Conservation (phyloP, 2,797 vertebrate genomes). For the Micropoecilia bifurca region DNA sequence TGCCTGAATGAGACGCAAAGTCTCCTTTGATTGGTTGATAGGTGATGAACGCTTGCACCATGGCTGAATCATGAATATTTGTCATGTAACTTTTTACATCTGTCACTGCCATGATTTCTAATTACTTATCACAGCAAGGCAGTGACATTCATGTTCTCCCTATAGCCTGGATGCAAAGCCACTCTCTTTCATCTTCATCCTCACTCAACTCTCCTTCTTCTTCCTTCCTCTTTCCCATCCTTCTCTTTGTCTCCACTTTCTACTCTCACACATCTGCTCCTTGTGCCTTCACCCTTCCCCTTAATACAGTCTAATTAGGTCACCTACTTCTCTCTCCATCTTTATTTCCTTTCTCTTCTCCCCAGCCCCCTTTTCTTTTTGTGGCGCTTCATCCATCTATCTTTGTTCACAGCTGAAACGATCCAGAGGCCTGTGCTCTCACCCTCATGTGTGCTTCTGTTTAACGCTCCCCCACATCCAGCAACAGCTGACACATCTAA, state of each 20-base stretch:
- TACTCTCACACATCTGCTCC: conserved; percentile 37
- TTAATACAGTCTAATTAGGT: conserved; percentile 6
- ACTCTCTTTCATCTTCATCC: conserved; percentile 41
- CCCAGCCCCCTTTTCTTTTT: background rate
- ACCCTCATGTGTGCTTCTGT: conserved; percentile 54
- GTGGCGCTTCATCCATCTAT: conserved; percentile 13
- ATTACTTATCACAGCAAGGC: background rate
- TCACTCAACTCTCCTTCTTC: background rate
- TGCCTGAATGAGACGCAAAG: too few relatives aligned
- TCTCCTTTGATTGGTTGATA: too few relatives aligned
- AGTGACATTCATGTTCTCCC: conserved; percentile 8
- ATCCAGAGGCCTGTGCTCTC: conserved; percentile 12
- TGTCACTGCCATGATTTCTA: background rate
- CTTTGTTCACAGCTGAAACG: background rate
- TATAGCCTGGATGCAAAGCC: conserved; percentile 2
- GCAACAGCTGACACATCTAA: conserved; percentile 65
- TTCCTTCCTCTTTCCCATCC: background rate
- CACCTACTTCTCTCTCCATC: conserved; percentile 3
- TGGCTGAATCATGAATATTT: too few relatives aligned
- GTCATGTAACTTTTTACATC: too few relatives aligned
- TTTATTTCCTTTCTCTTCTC: background rate
- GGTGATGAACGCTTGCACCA: too few relatives aligned
- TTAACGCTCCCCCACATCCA: conserved; percentile 56
- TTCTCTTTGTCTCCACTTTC: conserved; percentile 4
- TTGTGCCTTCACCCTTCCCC: background rate